These are phyloP conservation scores for Diarsia dahlii DNA, from an alignment of 2,888 invertebrate genomes.

Conservation along the genomic window DNA sequence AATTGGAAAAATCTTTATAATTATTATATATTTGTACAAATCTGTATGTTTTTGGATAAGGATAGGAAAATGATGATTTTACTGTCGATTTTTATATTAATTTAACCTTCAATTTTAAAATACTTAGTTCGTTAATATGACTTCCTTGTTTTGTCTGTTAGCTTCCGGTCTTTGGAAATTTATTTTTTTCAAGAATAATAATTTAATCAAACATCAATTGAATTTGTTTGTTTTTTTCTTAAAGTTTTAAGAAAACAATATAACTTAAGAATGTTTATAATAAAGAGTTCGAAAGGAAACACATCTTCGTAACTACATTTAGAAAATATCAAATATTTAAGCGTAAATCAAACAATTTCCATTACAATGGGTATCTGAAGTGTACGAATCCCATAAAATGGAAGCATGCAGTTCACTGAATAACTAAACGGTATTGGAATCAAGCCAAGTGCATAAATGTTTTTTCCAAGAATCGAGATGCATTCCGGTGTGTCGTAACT, in stretches of 20 bases:
- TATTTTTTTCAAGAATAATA: neutral
- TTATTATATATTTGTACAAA: neutral
- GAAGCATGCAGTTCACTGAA: conserved; percentile 41
- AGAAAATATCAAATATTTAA: neutral
- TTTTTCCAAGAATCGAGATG: conserved; percentile 43
- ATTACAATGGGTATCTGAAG: conserved; percentile 18
- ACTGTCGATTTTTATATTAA: neutral
- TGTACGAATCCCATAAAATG: conserved; percentile 13
- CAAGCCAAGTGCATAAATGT: conserved; percentile 46
- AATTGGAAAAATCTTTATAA: neutral
- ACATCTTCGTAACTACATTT: neutral
- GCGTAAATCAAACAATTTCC: conserved; percentile 3
- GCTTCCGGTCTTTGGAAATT: neutral
- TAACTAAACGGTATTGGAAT: conserved; percentile 44
- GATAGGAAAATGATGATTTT: neutral
- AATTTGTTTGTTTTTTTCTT: conserved; percentile 1
- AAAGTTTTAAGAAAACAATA: conserved; percentile 4
- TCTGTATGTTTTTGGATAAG: neutral
- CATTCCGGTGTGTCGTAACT: neutral
- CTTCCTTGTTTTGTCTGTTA: conserved; percentile 4
- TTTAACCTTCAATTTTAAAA: neutral
- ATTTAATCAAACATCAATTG: neutral
- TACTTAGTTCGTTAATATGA: neutral
- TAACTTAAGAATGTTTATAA: neutral
- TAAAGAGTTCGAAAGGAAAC: conserved; percentile 1